Conservation (phyloP, 2,797 vertebrate species). For the Tiaroga cobitis region DNA sequence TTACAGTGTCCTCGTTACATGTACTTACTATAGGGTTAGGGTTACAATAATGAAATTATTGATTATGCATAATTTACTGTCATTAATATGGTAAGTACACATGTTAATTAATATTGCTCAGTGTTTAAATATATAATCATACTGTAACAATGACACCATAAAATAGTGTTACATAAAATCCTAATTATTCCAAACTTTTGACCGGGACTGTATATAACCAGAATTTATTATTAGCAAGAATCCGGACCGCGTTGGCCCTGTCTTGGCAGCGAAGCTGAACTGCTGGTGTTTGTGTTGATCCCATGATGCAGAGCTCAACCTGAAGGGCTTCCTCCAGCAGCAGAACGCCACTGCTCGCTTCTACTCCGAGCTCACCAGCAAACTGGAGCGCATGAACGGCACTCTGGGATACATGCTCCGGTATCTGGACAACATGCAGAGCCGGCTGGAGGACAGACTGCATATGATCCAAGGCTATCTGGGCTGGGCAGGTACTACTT, state of each 20-base stretch:
- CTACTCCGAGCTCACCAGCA: constrained; percentile 78
- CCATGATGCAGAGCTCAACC: constrained; percentile 71
- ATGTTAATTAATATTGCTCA: no score
- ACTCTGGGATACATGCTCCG: constrained; percentile 78
- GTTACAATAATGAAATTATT: no score
- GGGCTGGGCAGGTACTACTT: constrained; percentile 73
- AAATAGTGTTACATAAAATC: no score
- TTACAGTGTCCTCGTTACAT: no score
- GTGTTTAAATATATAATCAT: no score
- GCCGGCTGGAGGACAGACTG: constrained; percentile 75
- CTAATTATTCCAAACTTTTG: no score
- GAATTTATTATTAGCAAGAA: neutral
- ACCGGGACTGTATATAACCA: no score
- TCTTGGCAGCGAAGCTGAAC: neutral
- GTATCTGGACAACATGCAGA: constrained; percentile 75
- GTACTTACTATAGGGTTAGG: no score
- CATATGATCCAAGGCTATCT: constrained; percentile 78
- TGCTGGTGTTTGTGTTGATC: neutral
- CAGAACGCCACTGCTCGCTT: constrained; percentile 76
- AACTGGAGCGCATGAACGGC: constrained; percentile 81
- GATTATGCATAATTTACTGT: no score
- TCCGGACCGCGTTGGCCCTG: no score
- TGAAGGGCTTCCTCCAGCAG: constrained; percentile 79
- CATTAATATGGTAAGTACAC: no score
- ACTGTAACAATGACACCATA: no score